phyloP scores from a whole-genome alignment of 2,797 vertebrate genomes.

The Heteromormyrus szaboi region DNA sequence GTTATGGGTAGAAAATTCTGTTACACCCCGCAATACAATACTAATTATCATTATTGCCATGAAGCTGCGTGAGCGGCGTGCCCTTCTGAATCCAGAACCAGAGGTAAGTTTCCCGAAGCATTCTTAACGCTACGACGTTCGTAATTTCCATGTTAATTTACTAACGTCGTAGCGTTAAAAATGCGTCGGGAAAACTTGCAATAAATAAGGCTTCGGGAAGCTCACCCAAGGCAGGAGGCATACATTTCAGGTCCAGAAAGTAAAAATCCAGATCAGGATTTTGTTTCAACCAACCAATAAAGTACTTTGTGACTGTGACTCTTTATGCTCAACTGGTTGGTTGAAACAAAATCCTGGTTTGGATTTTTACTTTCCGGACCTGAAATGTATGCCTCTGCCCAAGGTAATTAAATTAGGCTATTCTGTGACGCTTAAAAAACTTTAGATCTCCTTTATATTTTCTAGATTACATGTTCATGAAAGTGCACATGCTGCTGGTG shows the following conservation, averaged over 20 bases:
- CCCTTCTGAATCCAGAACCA: background rate
- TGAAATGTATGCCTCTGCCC: too few species aligned
- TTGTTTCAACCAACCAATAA: too few species aligned
- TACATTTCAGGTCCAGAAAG: too few species aligned
- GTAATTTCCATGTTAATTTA: background rate
- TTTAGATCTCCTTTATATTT: background rate
- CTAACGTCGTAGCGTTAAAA: background rate
- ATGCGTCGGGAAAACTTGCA: background rate
- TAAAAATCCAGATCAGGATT: too few species aligned
- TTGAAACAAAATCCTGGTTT: too few species aligned
- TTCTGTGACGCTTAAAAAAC: background rate
- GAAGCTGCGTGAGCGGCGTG: background rate
- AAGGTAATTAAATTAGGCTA: background rate
- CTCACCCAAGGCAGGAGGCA: background rate
- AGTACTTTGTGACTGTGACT: too few species aligned
- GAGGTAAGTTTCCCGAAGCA: background rate
- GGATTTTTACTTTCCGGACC: too few species aligned
- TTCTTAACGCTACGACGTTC: background rate
- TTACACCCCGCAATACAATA: background rate
- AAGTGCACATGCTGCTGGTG: background rate
- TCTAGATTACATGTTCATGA: background rate
- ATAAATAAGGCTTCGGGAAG: background rate
- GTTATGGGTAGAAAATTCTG: background rate
- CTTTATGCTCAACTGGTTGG: too few species aligned
- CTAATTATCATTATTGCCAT: background rate